Evolutionary conservation across 2,113 vertebrate species (phyloP).

Genomic region (Barbus barbus): DNA sequence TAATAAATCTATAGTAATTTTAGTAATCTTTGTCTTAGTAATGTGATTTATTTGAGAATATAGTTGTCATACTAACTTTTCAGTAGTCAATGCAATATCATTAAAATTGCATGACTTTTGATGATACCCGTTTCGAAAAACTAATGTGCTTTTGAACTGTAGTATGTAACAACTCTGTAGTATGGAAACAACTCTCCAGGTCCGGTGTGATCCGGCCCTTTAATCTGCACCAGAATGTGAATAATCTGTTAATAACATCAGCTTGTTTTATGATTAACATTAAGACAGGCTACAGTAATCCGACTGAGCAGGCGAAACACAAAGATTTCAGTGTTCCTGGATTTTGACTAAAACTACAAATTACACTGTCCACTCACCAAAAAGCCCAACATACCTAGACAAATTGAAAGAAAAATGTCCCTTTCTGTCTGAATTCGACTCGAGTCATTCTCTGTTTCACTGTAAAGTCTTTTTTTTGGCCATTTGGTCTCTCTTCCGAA

Average conservation of each 20-base stretch:
- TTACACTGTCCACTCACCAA: constrained; percentile 42
- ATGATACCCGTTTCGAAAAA: not conserved
- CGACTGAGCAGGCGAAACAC: constrained; percentile 52
- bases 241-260: constrained; percentile 78
- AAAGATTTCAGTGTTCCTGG: constrained; percentile 61
- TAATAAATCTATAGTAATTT: not conserved
- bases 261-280: constrained; percentile 70
- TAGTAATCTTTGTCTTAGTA: not conserved
- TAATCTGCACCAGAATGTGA: constrained; percentile 80
- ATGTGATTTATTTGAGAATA: not conserved
- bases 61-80: not conserved
- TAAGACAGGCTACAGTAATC: constrained; percentile 55
- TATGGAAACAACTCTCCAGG: constrained; percentile 51
- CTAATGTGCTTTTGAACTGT: not conserved
- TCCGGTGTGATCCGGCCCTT: constrained; percentile 53
- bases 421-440: not conserved
- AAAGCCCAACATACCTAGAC: constrained; percentile 40
- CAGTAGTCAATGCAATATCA: not conserved
- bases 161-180: not conserved
- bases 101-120: not conserved
- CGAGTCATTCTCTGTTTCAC: not conserved
- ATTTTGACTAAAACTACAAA: constrained; percentile 57
- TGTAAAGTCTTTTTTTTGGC: not conserved
- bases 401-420: constrained; percentile 59
- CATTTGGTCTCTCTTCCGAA: not conserved